These are phyloP conservation scores for Mugil cephalus DNA, from an alignment of 2,113 vertebrate species.

Conservation along the genomic window DNA sequence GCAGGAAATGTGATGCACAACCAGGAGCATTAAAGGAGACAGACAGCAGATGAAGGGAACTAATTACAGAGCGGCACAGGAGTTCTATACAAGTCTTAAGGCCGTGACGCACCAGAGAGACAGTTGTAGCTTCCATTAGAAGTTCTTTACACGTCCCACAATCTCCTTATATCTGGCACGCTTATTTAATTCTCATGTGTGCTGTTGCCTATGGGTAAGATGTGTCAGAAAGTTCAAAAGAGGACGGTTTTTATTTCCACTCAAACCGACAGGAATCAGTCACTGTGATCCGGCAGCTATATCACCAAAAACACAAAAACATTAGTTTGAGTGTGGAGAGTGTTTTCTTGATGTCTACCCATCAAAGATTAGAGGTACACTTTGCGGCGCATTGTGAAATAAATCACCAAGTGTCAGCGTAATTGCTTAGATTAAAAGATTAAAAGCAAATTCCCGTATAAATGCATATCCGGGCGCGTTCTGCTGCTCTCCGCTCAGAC, in stretches of 20 bases:
- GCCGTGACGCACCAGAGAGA: conserved; percentile 17
- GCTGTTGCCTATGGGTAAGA: background rate
- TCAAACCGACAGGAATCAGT: background rate
- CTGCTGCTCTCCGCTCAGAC: conserved; percentile 36
- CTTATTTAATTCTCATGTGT: background rate
- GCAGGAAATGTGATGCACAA: conserved; percentile 29
- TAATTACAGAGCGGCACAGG: conserved; percentile 20
- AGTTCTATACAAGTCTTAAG: conserved; percentile 15
- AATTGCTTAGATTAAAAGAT: conserved; percentile 61
- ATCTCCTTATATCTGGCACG: conserved; percentile 1
- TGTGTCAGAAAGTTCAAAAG: background rate
- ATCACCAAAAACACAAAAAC: conserved; percentile 4
- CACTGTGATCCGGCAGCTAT: background rate
- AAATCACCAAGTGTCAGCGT: conserved; percentile 8
- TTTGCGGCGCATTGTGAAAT: conserved; percentile 24
- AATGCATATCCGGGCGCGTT: conserved; percentile 44
- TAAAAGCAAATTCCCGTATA: conserved; percentile 44
- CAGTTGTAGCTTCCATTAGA: conserved; percentile 15
- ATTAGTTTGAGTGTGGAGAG: background rate
- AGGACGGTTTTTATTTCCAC: background rate
- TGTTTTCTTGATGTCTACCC: conserved; percentile 2
- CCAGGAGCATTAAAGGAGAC: conserved; percentile 24
- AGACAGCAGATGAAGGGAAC: conserved; percentile 29
- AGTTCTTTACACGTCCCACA: background rate
- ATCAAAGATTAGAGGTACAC: conserved; percentile 14